Base-by-base conservation (phyloP, 2,888 invertebrate species). In the Pherbina coryleti region DNA sequence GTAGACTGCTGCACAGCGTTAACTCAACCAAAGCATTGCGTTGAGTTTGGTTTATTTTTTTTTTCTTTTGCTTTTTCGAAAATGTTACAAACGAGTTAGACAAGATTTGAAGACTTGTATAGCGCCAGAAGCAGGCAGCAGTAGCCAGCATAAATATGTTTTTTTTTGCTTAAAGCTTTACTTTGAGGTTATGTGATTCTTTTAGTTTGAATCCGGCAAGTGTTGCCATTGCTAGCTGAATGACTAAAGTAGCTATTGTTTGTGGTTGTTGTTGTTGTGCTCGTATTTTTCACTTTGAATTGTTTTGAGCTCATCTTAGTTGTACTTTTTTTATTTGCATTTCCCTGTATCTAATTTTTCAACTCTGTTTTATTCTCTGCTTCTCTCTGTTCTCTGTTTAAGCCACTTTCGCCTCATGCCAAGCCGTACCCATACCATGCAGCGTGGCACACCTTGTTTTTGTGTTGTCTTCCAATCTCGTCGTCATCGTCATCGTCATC, bases 381-480 rank as follows among this genome's bases (percentile, higher is more conserved):
- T 28, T 9, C 44, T 9, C 44, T 60, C 60, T 19, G 25, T 25
- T 72, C 14, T 60, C 44, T 44, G 11, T 72, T 44, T 25, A 37
- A 28, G 62, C 37, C 57, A 57, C 37, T 60, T 73, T 73, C n/a
- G 55, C n/a, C 31, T 28, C n/a, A 51, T 31, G 55, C 31, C 28
- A 55, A 37, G 22, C 28, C 53, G 28, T 51, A 31, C n/a, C n/a
- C 55, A 44, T 73, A 62, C 62, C 49, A 62, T 49, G 44, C 73
- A 44, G 73, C 62, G 49, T 62, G 73, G 73, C 73, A 73, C 73
- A 62, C 73, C 73, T 73, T 60, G 22, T 73, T 73, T 62, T 55
- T 51, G n/a, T 9, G 22, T 34, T 8, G 49, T 25, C 44, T 73
- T 73, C 31, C 49, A 49, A 25, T 53, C 73, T 25, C 44, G 53